Conservation (phyloP, 2,113 vertebrate genomes). For the Lycaon pictus region DNA sequence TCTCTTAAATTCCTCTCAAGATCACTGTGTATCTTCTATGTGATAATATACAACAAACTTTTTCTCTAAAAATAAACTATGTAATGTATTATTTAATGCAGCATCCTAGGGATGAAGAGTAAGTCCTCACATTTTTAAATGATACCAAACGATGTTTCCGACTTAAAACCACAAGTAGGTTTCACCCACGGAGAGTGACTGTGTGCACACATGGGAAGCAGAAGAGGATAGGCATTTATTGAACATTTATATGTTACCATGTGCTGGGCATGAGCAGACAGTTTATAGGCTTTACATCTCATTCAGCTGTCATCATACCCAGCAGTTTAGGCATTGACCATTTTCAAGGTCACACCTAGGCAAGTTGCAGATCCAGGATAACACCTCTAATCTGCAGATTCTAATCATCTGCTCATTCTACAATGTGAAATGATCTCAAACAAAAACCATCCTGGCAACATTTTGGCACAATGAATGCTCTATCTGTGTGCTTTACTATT, state of each 20-base stretch:
- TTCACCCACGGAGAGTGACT: not conserved
- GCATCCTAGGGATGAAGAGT: not conserved
- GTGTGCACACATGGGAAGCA: not conserved
- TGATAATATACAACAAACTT: not conserved
- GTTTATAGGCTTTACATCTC: not conserved
- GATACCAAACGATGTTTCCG: not conserved
- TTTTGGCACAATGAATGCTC: not conserved
- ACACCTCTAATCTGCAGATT: not conserved
- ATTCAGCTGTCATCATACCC: not conserved
- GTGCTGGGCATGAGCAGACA: not conserved
- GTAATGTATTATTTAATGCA: not conserved
- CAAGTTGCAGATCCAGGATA: not conserved
- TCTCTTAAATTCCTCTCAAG: not conserved
- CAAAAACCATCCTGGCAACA: not conserved
- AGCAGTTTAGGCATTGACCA: not conserved
- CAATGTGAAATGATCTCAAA: not conserved
- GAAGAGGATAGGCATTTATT: not conserved
- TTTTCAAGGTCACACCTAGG: not conserved
- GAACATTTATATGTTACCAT: not conserved
- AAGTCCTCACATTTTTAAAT: not conserved
- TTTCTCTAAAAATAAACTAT: not conserved
- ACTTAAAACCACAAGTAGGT: not conserved
- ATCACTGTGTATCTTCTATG: not conserved
- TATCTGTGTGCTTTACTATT: not conserved
- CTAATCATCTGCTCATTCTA: not conserved